Conservation (phyloP, 2,888 invertebrate species). For the Rhingia rostrata region DNA sequence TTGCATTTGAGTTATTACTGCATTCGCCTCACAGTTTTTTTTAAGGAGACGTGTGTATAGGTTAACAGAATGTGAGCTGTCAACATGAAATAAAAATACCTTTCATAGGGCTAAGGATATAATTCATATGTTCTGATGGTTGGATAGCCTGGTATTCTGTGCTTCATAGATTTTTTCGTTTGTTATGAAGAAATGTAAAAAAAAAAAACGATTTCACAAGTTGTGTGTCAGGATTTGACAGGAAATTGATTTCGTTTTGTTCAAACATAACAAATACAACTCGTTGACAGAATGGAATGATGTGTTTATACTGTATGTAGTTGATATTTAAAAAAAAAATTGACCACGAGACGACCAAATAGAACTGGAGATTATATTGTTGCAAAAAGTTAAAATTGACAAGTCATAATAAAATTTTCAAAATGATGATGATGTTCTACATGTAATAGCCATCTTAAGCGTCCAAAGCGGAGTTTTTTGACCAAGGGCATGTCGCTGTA, state of each 20-base stretch:
- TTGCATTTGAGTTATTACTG: conserved; percentile 59
- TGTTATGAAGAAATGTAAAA: conserved; percentile 10
- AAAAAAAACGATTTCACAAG: conserved; percentile 20
- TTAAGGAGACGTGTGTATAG: conserved; percentile 8
- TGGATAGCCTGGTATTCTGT: neutral
- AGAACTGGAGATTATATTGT: too few relatives aligned
- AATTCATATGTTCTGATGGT: neutral
- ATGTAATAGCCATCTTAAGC: too few relatives aligned
- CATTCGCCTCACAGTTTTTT: conserved; percentile 25
- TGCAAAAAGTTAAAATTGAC: too few relatives aligned
- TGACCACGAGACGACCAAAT: too few relatives aligned
- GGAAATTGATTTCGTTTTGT: conserved; percentile 33
- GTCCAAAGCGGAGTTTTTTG: too few relatives aligned
- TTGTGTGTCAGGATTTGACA: conserved; percentile 9
- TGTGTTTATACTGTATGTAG: too few relatives aligned
- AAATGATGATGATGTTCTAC: too few relatives aligned
- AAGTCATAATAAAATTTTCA: too few relatives aligned
- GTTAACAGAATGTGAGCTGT: conserved; percentile 24
- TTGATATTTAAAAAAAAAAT: too few relatives aligned
- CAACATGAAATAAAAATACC: conserved; percentile 41
- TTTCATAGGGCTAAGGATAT: neutral
- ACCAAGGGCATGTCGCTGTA: too few relatives aligned
- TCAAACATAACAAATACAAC: neutral
- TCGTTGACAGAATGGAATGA: too few relatives aligned
- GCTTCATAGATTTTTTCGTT: conserved; percentile 4